phyloP scores from a whole-genome alignment of 2,888 invertebrate species.

The Tiliacea citrago region DNA sequence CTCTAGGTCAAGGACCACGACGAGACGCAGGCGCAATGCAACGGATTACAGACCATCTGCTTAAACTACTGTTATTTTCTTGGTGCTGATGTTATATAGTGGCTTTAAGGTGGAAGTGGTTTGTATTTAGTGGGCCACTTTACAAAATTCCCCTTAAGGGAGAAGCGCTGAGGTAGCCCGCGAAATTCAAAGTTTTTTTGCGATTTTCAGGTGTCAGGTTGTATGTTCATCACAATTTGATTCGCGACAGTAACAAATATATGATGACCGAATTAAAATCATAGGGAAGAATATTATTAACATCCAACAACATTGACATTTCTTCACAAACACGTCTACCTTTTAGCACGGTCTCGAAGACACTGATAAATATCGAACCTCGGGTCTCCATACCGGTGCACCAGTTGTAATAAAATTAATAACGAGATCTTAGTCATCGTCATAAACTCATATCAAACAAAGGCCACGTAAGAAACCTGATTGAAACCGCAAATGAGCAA shows the following conservation, averaged over 20 bases:
- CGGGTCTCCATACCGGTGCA: background rate
- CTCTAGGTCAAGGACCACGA: conserved; percentile 46
- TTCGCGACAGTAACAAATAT: background rate
- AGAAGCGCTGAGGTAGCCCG: background rate
- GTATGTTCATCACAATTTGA: background rate
- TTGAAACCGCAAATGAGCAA: conserved; percentile 24
- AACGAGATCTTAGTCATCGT: conserved; percentile 20
- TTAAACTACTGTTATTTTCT: background rate
- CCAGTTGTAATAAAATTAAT: conserved; percentile 9
- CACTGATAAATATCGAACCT: conserved; percentile 23
- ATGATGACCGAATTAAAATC: background rate
- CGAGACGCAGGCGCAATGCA: conserved; percentile 11
- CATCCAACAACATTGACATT: background rate
- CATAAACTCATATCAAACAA: background rate
- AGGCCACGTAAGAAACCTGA: background rate
- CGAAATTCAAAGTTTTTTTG: background rate
- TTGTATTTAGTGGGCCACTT: background rate
- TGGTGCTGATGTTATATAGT: background rate
- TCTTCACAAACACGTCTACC: background rate
- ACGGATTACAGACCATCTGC: conserved; percentile 36
- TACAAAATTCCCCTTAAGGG: background rate
- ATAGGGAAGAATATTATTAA: background rate
- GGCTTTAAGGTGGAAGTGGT: background rate
- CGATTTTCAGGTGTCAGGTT: background rate
- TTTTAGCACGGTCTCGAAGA: background rate